Percentiles rank a stretch among this genome's conserved stretches.
phyloP scores from a whole-genome alignment of 1,140 invertebrate genomes.

The Pteromalus puparum region DNA sequence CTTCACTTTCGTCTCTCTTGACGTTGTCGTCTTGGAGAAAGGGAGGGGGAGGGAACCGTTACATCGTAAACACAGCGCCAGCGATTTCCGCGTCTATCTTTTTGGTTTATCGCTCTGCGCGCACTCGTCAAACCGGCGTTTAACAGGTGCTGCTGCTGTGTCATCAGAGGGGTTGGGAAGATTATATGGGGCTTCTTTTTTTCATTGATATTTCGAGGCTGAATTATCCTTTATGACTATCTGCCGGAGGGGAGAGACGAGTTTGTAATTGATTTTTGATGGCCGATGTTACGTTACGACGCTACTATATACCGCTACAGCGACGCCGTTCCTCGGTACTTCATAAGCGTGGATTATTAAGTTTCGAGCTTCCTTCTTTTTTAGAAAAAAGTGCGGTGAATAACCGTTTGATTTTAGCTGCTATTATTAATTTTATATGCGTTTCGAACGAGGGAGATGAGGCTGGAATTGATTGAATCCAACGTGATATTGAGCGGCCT shows the following conservation, averaged over 20 bases:
- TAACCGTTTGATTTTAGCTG: not conserved
- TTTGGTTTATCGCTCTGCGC: conserved; percentile 2
- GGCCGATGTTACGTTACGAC: not conserved
- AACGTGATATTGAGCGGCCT: not conserved
- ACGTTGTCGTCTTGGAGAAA: too few species aligned
- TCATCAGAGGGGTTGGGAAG: not conserved
- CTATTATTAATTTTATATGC: not conserved
- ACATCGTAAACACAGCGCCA: not conserved
- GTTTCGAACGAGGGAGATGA: not conserved
- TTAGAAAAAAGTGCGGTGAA: not conserved
- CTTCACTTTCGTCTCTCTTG: not conserved
- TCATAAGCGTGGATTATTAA: not conserved
- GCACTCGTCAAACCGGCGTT: not conserved
- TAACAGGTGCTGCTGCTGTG: not conserved
- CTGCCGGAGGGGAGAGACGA: not conserved
- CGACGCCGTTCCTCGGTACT: not conserved
- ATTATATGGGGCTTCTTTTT: not conserved
- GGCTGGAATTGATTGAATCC: not conserved
- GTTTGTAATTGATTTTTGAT: not conserved
- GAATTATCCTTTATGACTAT: not conserved
- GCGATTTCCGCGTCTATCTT: not conserved
- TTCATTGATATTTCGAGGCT: conserved; percentile 1
- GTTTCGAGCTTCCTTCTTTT: not conserved
- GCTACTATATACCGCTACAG: too few species aligned
- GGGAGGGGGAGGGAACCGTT: not conserved